These are phyloP conservation scores for Anticlea derivata DNA, from an alignment of 2,888 invertebrate species.

Conservation along the genomic window DNA sequence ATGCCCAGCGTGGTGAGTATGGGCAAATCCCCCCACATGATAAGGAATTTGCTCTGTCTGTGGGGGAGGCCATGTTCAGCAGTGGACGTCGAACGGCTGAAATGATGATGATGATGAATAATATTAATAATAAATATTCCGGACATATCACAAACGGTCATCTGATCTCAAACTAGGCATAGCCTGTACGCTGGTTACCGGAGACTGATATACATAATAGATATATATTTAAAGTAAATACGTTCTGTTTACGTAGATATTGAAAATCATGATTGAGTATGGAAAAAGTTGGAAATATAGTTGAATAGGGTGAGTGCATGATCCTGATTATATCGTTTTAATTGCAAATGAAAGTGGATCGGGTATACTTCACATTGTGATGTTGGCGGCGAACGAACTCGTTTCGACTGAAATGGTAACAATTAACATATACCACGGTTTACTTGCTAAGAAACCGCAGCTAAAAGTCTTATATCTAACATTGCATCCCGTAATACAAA, in stretches of 20 bases:
- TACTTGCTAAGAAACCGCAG: conserved; percentile 70
- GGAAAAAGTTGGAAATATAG: conserved; percentile 52
- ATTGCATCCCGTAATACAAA: conserved; percentile 70
- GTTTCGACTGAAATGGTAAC: conserved; percentile 57
- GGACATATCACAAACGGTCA: too few species aligned
- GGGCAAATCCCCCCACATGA: too few species aligned
- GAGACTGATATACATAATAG: too few species aligned
- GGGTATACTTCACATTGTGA: conserved; percentile 57
- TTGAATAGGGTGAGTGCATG: conserved; percentile 55
- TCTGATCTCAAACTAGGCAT: too few species aligned
- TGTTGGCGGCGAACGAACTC: conserved; percentile 55
- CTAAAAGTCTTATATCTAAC: conserved; percentile 71
- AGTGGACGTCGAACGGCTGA: too few species aligned
- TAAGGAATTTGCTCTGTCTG: too few species aligned
- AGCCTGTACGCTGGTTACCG: too few species aligned
- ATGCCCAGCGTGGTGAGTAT: too few species aligned
- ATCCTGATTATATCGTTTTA: conserved; percentile 73
- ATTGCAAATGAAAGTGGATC: conserved; percentile 63
- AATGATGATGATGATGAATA: too few species aligned
- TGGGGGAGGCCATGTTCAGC: too few species aligned
- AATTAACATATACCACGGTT: conserved; percentile 65
- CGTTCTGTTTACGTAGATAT: conserved; percentile 1
- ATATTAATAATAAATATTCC: too few species aligned
- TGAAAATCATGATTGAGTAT: conserved; percentile 12
- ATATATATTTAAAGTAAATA: too few species aligned